Conservation (phyloP, 2,888 invertebrate species). For the Papilio elwesi region DNA sequence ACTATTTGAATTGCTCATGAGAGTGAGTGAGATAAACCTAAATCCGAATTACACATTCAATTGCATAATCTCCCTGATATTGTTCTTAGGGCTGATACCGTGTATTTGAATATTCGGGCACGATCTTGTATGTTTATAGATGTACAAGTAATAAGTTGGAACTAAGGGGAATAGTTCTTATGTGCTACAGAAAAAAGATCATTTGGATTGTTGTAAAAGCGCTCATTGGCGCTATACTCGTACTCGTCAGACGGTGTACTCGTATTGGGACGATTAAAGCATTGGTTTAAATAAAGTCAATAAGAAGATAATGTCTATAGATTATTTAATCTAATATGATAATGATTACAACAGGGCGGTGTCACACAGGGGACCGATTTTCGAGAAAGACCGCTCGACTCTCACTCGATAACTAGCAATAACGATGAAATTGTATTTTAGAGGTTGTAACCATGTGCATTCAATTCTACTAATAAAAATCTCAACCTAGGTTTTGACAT, state of each 20-base stretch:
- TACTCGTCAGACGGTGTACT: neutral
- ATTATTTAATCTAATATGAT: no score
- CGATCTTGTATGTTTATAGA: neutral
- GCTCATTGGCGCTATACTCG: neutral
- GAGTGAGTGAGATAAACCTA: slow-evolving; percentile 12
- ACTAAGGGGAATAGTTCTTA: neutral
- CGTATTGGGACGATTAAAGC: neutral
- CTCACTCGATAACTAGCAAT: no score
- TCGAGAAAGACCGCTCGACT: no score
- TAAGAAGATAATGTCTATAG: no score
- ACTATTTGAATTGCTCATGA: neutral
- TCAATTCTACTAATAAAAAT: no score
- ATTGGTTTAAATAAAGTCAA: no score
- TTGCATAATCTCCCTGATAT: slow-evolving; percentile 14
- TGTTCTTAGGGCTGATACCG: neutral
- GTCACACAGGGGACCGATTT: no score
- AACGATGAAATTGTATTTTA: no score
- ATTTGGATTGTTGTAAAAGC: neutral
- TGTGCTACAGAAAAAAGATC: neutral
- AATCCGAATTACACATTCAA: neutral
- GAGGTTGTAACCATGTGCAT: no score
- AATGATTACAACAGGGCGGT: no score
- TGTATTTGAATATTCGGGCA: neutral
- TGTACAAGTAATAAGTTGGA: neutral
- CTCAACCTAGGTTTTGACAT: no score